A percentile compares a stretch with the other conserved stretches of the same genome.
Conservation (phyloP, 2,888 invertebrate genomes). For the Isoperla grammatica region DNA sequence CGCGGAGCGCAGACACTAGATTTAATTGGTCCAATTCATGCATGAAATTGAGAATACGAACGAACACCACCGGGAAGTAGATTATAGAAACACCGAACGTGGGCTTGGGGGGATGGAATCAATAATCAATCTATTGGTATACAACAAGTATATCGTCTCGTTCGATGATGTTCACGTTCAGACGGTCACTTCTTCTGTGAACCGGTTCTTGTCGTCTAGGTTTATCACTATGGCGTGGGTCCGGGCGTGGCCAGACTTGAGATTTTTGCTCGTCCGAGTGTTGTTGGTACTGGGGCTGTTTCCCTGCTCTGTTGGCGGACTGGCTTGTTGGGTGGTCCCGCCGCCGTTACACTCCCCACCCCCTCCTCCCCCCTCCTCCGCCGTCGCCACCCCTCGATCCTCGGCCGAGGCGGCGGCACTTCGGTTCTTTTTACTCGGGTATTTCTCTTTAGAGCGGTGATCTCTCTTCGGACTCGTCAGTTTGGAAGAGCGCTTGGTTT, state of each 20-base stretch:
- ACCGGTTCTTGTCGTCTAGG: conserved; percentile 71
- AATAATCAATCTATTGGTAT: too few species aligned
- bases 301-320: neutral
- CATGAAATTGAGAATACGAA: too few species aligned
- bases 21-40: too few species aligned
- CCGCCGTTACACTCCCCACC: conserved; percentile 2
- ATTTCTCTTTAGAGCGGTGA: neutral
- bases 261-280: conserved; percentile 6
- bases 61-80: too few species aligned
- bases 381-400: conserved; percentile 16
- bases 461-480: conserved; percentile 4
- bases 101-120: too few species aligned
- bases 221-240: conserved; percentile 75
- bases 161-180: neutral
- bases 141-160: neutral
- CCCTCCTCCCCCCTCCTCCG: conserved; percentile 30
- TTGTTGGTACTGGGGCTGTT: conserved; percentile 35
- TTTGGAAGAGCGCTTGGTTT: conserved; percentile 25
- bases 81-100: too few species aligned
- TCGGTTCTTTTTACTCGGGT: conserved; percentile 3
- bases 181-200: conserved; percentile 70
- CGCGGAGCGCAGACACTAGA: too few species aligned
- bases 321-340: neutral
- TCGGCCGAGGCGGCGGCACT: neutral
- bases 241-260: conserved; percentile 58